Percentiles rank a stretch among this genome's conserved stretches.
Evolutionary conservation across 2,888 invertebrate genomes (phyloP).

Genomic region (Nymphalis urticae): DNA sequence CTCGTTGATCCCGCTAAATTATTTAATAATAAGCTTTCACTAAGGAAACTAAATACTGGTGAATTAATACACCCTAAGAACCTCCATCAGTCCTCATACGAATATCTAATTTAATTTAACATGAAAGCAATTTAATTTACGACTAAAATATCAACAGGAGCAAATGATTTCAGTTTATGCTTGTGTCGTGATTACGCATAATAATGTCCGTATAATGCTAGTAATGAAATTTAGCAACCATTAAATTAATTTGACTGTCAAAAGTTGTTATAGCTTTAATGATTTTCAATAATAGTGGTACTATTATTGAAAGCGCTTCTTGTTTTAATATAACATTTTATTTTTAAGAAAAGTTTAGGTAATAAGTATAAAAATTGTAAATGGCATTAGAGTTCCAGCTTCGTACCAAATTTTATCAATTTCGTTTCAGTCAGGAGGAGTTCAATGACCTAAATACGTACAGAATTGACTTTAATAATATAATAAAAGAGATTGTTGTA

Average conservation of each 20-base stretch:
- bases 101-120: constrained; percentile 71
- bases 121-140: constrained; percentile 72
- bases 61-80: constrained; percentile 42
- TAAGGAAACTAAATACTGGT: constrained; percentile 28
- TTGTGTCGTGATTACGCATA: constrained; percentile 34
- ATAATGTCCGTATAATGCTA: constrained; percentile 22
- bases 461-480: too few relatives aligned
- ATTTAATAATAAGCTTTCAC: constrained; percentile 5
- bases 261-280: background rate
- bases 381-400: too few relatives aligned
- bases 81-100: constrained; percentile 60
- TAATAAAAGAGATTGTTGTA: too few relatives aligned
- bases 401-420: too few relatives aligned
- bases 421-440: too few relatives aligned
- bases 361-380: too few relatives aligned
- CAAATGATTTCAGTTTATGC: constrained; percentile 40
- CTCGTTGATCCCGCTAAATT: background rate
- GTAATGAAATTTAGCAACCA: constrained; percentile 17
- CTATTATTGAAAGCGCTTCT: too few relatives aligned
- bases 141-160: constrained; percentile 60
- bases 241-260: constrained; percentile 6
- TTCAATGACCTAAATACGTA: too few relatives aligned
- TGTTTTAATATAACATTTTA: too few relatives aligned
- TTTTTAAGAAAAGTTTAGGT: too few relatives aligned
- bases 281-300: too few relatives aligned